These are phyloP conservation scores for Poeciliopsis turneri DNA, from an alignment of 2,797 vertebrate species.

Conservation along the genomic window DNA sequence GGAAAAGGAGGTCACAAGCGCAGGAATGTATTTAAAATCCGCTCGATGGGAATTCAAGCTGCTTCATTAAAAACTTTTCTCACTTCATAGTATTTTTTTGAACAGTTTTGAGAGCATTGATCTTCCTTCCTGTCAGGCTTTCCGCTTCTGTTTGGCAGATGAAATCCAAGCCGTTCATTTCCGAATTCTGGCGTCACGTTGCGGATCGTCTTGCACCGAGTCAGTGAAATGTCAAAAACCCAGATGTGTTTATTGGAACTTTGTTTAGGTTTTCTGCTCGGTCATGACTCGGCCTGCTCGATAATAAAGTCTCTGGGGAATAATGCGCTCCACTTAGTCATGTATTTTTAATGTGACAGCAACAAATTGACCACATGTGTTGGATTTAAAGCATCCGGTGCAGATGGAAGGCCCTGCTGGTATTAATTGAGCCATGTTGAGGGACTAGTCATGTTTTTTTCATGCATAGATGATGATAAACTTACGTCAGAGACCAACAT, in stretches of 20 bases:
- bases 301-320: conserved; percentile 7
- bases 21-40: conserved; percentile 32
- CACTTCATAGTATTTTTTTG: neutral
- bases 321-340: conserved; percentile 25
- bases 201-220: conserved; percentile 17
- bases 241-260: conserved; percentile 1
- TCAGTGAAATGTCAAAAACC: conserved; percentile 15
- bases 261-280: conserved; percentile 16
- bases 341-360: conserved; percentile 50
- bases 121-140: neutral
- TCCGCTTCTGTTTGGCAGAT: conserved; percentile 11
- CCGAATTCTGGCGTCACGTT: neutral
- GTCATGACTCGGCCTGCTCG: conserved; percentile 6
- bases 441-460: neutral
- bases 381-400: conserved; percentile 19
- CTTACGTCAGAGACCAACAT: neutral
- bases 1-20: conserved; percentile 33
- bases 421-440: conserved; percentile 15
- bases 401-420: conserved; percentile 7
- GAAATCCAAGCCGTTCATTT: conserved; percentile 18
- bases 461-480: neutral
- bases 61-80: conserved; percentile 1
- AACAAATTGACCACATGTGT: conserved; percentile 48
- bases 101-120: neutral
- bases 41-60: conserved; percentile 18